A percentile compares a stretch with the other conserved stretches of the same genome.
These are phyloP conservation scores for Mastacembelus armatus DNA, from an alignment of 2,797 vertebrate genomes.

Conservation along the genomic window DNA sequence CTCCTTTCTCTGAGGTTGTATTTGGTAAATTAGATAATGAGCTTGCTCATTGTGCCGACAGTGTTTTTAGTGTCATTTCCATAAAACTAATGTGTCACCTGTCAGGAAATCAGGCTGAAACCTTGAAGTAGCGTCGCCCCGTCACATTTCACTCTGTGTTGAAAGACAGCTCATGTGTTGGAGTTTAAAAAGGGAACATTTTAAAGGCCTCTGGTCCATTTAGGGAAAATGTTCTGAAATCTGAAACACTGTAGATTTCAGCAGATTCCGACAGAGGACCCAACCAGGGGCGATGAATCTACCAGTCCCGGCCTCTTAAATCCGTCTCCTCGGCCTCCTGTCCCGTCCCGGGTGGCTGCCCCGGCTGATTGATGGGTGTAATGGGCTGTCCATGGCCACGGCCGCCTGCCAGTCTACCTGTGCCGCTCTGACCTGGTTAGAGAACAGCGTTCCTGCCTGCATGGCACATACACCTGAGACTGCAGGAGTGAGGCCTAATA, in stretches of 20 bases:
- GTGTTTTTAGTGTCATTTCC: neutral
- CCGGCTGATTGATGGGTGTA: conserved; percentile 63
- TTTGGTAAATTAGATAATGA: neutral
- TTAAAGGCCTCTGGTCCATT: neutral
- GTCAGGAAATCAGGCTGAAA: neutral
- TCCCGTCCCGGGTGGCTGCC: conserved; percentile 39
- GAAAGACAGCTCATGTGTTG: neutral
- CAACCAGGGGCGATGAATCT: conserved; percentile 46
- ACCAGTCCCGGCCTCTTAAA: conserved; percentile 44
- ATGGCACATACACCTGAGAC: conserved; percentile 15
- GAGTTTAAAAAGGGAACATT: neutral
- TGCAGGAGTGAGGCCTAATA: conserved; percentile 5
- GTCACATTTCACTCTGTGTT: neutral
- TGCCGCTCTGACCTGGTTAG: conserved; percentile 48
- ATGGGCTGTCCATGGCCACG: conserved; percentile 54
- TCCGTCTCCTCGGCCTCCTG: conserved; percentile 34
- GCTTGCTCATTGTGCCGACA: neutral
- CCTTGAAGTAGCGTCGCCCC: neutral
- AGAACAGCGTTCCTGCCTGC: conserved; percentile 31
- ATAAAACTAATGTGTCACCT: neutral
- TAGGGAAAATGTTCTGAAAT: neutral
- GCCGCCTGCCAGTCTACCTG: conserved; percentile 27
- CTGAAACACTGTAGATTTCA: conserved; percentile 6
- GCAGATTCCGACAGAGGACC: conserved; percentile 37
- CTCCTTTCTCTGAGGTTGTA: neutral